Conservation (phyloP, 2,888 invertebrate genomes). For the Spilarctia lutea region DNA sequence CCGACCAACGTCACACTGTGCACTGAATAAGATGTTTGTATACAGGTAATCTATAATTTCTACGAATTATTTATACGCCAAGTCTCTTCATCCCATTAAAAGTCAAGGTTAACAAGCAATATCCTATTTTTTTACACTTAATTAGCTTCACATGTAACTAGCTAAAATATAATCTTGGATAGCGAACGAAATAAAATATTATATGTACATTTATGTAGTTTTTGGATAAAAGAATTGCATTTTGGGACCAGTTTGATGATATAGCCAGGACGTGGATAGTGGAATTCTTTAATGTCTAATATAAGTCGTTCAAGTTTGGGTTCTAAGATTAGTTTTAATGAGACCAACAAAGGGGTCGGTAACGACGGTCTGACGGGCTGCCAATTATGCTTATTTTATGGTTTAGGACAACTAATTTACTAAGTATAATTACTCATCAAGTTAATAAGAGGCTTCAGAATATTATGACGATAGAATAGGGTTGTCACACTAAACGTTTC, state of each 20-base stretch:
- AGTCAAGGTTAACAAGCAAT: neutral
- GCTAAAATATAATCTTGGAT: neutral
- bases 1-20: slow-evolving; percentile 41
- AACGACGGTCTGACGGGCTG: neutral
- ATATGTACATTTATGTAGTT: neutral
- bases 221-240: neutral
- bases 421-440: neutral
- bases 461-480: neutral
- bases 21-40: neutral
- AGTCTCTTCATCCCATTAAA: neutral
- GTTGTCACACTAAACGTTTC: neutral
- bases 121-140: neutral
- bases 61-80: neutral
- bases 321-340: neutral
- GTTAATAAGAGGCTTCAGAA: neutral
- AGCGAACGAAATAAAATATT: neutral
- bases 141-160: neutral
- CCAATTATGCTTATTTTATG: neutral
- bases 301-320: neutral
- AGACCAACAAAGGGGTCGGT: neutral
- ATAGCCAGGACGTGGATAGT: neutral
- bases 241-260: neutral
- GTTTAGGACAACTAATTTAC: neutral
- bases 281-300: neutral
- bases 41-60: neutral